phyloP scores from a whole-genome alignment of 2,888 invertebrate genomes.

The Eumerus sabulonum region DNA sequence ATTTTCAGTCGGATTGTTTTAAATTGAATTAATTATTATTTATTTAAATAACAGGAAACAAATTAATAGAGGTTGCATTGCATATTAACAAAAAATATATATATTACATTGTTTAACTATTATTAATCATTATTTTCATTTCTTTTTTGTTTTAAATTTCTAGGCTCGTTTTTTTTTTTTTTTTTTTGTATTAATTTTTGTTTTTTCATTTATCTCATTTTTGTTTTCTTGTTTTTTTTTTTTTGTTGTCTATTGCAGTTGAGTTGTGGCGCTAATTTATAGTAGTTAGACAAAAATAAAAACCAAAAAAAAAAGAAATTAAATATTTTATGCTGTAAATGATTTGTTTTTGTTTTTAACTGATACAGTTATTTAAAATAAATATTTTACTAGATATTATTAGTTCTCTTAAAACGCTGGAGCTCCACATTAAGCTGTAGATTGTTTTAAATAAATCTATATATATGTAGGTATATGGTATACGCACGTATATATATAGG shows the following conservation, averaged over 20 bases:
- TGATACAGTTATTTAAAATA: constrained; percentile 54
- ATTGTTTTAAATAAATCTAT: no score
- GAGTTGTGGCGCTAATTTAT: constrained; percentile 35
- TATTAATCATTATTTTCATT: constrained; percentile 9
- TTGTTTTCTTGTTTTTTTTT: neutral
- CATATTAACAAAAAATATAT: constrained; percentile 61
- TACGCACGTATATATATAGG: neutral
- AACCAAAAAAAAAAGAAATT: no score
- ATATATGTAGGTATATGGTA: no score
- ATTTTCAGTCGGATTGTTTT: constrained; percentile 77
- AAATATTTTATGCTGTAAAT: constrained; percentile 28
- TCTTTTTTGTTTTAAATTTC: constrained; percentile 33
- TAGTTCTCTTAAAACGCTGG: constrained; percentile 55
- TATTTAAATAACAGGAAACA: constrained; percentile 67
- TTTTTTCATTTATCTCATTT: constrained; percentile 24
- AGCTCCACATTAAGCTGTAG: constrained; percentile 42
- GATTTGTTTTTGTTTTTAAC: constrained; percentile 22
- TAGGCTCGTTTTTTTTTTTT: no score
- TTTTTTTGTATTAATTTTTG: constrained; percentile 2
- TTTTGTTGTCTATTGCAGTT: constrained; percentile 58
- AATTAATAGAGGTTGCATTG: constrained; percentile 66
- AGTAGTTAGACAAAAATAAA: constrained; percentile 20
- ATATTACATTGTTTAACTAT: constrained; percentile 56
- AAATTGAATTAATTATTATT: constrained; percentile 66
- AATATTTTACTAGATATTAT: constrained; percentile 67